These are phyloP conservation scores for Lomographa bimaculata DNA, from an alignment of 2,888 invertebrate species.

Conservation along the genomic window DNA sequence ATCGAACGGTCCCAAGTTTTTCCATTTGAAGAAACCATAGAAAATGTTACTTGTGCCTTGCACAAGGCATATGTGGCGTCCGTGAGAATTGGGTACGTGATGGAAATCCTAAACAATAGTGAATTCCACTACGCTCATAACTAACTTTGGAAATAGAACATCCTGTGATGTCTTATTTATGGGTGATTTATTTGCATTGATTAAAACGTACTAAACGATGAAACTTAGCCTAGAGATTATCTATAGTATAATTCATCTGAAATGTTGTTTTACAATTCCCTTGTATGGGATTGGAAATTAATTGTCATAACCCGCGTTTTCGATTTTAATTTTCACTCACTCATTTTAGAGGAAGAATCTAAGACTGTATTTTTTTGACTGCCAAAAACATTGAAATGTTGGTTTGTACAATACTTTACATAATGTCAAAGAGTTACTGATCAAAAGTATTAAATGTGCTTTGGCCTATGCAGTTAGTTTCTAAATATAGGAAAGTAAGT, in stretches of 20 bases:
- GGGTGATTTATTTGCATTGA: constrained; percentile 1
- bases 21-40: constrained; percentile 38
- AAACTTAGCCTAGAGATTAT: no score
- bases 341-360: no score
- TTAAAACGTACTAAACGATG: neutral
- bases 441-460: no score
- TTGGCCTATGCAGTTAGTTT: constrained; percentile 22
- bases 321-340: no score
- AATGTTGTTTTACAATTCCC: no score
- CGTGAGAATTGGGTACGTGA: constrained; percentile 77
- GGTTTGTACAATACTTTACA: no score
- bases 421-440: no score
- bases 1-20: constrained; percentile 28
- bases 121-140: constrained; percentile 43
- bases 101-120: constrained; percentile 65
- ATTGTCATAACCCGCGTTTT: no score
- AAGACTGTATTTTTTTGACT: no score
- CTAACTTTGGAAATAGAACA: constrained; percentile 45
- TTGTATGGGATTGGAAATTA: no score
- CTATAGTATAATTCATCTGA: no score
- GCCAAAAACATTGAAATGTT: no score
- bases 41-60: constrained; percentile 44
- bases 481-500: constrained; percentile 25
- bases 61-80: constrained; percentile 39
- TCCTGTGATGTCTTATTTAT: constrained; percentile 31